phyloP scores from a whole-genome alignment of 2,888 invertebrate species.

The Drosophila nr. medialis region DNA sequence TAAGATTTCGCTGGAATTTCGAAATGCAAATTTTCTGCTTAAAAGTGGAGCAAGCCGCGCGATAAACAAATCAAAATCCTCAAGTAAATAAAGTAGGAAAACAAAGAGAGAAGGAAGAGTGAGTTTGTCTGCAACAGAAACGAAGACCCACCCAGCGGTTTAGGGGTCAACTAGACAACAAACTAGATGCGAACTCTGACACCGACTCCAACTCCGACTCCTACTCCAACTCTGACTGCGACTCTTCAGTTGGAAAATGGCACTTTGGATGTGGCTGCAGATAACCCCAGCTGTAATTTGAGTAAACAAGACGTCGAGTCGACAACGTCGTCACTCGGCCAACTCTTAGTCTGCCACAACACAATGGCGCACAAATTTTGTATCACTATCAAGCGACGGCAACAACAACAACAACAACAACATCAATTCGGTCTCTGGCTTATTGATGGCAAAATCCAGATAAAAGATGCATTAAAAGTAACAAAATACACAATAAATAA shows the following conservation, averaged over 20 bases:
- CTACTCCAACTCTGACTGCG: slow-evolving; percentile 6
- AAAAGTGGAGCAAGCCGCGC: slow-evolving; percentile 49
- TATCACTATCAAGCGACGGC: slow-evolving; percentile 62
- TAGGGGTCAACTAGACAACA: slow-evolving; percentile 57
- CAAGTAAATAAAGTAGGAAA: slow-evolving; percentile 27
- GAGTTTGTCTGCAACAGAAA: neutral
- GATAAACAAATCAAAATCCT: slow-evolving; percentile 35
- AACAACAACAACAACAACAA: slow-evolving; percentile 28
- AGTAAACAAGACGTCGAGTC: slow-evolving; percentile 67
- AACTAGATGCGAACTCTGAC: slow-evolving; percentile 34
- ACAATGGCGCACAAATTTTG: slow-evolving; percentile 72
- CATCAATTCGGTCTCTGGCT: slow-evolving; percentile 47
- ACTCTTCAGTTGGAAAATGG: slow-evolving; percentile 44
- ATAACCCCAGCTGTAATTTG: slow-evolving; percentile 72
- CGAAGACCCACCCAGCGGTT: slow-evolving; percentile 17
- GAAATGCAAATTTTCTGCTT: slow-evolving; percentile 46
- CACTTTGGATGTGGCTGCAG: slow-evolving; percentile 50
- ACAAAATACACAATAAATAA: slow-evolving; percentile 77
- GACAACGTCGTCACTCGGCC: slow-evolving; percentile 51
- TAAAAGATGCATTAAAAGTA: slow-evolving; percentile 80
- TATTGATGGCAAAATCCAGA: slow-evolving; percentile 76
- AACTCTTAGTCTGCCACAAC: slow-evolving; percentile 50
- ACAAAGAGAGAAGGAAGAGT: neutral
- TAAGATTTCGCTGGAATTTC: slow-evolving; percentile 41
- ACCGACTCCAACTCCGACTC: slow-evolving; percentile 17